Percentiles rank a stretch among this genome's conserved stretches.
These are phyloP conservation scores for Perizoma flavofasciatum DNA, from an alignment of 2,888 invertebrate species.

Conservation along the genomic window DNA sequence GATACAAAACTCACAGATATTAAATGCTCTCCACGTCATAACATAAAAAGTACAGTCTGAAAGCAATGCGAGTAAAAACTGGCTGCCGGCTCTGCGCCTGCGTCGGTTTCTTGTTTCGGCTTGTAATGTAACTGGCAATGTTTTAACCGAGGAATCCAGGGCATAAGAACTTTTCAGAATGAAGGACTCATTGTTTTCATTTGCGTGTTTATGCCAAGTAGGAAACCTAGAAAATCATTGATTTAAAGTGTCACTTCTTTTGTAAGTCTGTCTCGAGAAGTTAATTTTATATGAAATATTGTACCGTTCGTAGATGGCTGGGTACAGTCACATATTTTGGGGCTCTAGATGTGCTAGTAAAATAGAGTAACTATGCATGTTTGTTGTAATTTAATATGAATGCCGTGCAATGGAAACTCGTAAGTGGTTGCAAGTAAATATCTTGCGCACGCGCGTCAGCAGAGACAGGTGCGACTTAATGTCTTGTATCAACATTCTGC, in stretches of 20 bases:
- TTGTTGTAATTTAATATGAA: not conserved
- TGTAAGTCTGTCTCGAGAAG: no score
- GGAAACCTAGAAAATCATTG: not conserved
- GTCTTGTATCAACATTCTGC: constrained; percentile 45
- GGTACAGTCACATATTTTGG: no score
- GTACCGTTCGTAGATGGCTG: no score
- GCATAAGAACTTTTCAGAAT: constrained; percentile 19
- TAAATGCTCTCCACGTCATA: constrained; percentile 24
- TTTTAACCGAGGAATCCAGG: constrained; percentile 35
- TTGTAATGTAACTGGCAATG: constrained; percentile 7
- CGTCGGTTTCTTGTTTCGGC: constrained; percentile 21
- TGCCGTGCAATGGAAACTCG: constrained; percentile 1
- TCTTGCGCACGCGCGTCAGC: constrained; percentile 56
- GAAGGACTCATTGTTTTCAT: constrained; percentile 5
- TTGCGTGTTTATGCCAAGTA: not conserved
- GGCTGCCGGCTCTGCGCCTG: constrained; percentile 39
- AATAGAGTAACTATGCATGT: no score
- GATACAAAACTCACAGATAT: constrained; percentile 10
- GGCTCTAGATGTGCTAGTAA: no score
- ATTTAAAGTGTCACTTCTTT: not conserved
- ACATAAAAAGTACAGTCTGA: constrained; percentile 32
- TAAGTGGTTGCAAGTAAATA: constrained; percentile 37
- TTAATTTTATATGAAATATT: no score
- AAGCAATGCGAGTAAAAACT: constrained; percentile 51
- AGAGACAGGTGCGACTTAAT: constrained; percentile 43